Percentiles rank a stretch among this genome's conserved stretches.
phyloP scores from a whole-genome alignment of 2,888 invertebrate genomes.

The Clepsis dumicolana region DNA sequence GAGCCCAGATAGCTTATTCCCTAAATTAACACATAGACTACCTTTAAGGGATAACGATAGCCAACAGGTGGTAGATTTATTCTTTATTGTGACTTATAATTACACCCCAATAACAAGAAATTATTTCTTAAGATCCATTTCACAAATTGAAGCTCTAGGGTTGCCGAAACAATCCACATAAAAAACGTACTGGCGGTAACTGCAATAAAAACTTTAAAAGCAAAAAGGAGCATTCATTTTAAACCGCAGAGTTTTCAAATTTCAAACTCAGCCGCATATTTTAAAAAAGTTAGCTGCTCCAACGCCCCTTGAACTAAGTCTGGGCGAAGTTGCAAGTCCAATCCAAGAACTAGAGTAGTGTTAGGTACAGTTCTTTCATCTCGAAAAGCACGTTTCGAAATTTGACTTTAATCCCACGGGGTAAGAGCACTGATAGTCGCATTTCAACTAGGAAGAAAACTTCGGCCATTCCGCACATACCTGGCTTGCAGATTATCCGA shows the following conservation, averaged over 20 bases:
- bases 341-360: constrained; percentile 35
- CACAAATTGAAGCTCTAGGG: not conserved
- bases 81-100: no score
- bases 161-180: not conserved
- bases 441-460: constrained; percentile 13
- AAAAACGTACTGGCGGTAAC: constrained; percentile 1
- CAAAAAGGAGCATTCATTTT: constrained; percentile 22
- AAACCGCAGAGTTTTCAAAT: constrained; percentile 41
- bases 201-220: constrained; percentile 29
- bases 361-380: constrained; percentile 32
- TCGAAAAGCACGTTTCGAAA: not conserved
- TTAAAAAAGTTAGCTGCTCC: constrained; percentile 32
- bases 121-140: not conserved
- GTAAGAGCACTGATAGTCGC: constrained; percentile 8
- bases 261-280: constrained; percentile 33
- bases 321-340: constrained; percentile 40
- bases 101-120: no score
- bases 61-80: no score
- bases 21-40: no score
- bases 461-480: constrained; percentile 36
- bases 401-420: constrained; percentile 8
- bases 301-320: constrained; percentile 39
- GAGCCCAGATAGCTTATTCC: no score
- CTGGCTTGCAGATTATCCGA: constrained; percentile 41
- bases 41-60: no score